Conservation (phyloP, 2,888 invertebrate species). For the Calephelis perditalis region DNA sequence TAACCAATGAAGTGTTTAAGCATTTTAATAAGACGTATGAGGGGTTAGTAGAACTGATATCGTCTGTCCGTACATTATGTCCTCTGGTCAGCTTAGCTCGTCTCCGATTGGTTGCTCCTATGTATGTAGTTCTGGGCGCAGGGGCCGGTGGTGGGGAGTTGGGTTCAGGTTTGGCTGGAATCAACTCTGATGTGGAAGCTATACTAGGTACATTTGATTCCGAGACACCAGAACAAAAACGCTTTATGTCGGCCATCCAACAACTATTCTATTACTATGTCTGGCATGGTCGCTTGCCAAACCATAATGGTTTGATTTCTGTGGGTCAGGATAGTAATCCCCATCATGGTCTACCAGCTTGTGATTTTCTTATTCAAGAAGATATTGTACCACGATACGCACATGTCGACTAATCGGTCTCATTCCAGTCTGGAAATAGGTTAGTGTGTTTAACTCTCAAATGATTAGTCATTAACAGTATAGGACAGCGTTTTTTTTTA, state of each 20-base stretch:
- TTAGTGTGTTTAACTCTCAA: constrained; percentile 23
- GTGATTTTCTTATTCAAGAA: constrained; percentile 86
- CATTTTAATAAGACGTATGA: constrained; percentile 84
- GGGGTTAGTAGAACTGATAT: constrained; percentile 85
- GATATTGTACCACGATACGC: constrained; percentile 87
- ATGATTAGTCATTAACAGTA: constrained; percentile 10
- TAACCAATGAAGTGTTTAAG: constrained; percentile 80
- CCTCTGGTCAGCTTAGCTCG: constrained; percentile 84
- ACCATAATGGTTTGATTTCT: constrained; percentile 79
- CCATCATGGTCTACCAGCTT: constrained; percentile 82
- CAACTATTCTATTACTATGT: constrained; percentile 90
- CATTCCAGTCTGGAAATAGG: constrained; percentile 17
- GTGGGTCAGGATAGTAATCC: constrained; percentile 85
- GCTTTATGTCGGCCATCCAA: constrained; percentile 88
- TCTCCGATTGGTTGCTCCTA: constrained; percentile 80
- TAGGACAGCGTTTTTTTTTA: background rate
- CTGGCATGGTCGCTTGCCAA: constrained; percentile 84
- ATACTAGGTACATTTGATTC: constrained; percentile 88
- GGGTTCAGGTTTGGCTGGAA: constrained; percentile 55
- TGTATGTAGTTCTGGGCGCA: constrained; percentile 86
- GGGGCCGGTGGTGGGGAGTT: constrained; percentile 67
- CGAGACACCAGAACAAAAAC: constrained; percentile 83
- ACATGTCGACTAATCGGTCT: constrained; percentile 81
- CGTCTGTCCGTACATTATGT: constrained; percentile 88
- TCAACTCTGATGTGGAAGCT: constrained; percentile 85